Evolutionary conservation across 2,888 invertebrate species (phyloP).

Genomic region (Drosophila helvetica): DNA sequence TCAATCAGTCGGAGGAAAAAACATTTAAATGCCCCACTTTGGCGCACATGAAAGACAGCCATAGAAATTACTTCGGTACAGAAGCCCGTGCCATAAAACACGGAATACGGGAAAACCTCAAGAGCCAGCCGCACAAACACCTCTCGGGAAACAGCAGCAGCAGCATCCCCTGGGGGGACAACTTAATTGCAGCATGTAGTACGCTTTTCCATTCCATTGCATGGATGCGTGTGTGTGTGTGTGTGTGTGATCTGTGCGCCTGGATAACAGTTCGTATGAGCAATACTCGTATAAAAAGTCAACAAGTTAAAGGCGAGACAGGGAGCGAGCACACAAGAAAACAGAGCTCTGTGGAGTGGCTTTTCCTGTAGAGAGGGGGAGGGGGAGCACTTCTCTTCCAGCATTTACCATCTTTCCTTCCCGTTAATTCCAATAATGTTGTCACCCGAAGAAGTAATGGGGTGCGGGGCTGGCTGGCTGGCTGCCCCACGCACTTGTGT

Average conservation of each 20-base stretch:
- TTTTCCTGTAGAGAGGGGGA: not conserved
- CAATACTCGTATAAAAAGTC: slow-evolving; percentile 52
- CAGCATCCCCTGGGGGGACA: slow-evolving; percentile 32
- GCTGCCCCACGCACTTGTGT: too few species aligned
- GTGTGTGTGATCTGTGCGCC: not conserved
- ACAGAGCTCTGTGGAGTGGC: slow-evolving; percentile 8
- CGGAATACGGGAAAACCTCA: slow-evolving; percentile 24
- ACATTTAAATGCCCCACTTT: slow-evolving; percentile 16
- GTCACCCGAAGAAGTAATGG: not conserved
- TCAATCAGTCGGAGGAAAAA: slow-evolving; percentile 21
- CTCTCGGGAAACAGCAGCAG: not conserved
- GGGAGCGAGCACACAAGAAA: not conserved
- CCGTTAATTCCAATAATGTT: slow-evolving; percentile 35
- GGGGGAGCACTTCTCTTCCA: not conserved
- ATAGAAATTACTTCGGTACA: slow-evolving; percentile 14
- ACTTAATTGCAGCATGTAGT: slow-evolving; percentile 43
- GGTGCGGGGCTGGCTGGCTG: too few species aligned
- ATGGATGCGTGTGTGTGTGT: not conserved
- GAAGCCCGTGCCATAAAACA: slow-evolving; percentile 25
- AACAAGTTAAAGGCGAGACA: slow-evolving; percentile 20
- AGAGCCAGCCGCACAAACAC: slow-evolving; percentile 22
- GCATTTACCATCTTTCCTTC: slow-evolving; percentile 6
- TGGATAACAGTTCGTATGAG: slow-evolving; percentile 56
- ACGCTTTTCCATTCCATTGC: not conserved
- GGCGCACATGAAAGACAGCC: slow-evolving; percentile 15